Evolutionary conservation across 2,113 vertebrate genomes (phyloP).

Genomic region (Ammodytes marinus): DNA sequence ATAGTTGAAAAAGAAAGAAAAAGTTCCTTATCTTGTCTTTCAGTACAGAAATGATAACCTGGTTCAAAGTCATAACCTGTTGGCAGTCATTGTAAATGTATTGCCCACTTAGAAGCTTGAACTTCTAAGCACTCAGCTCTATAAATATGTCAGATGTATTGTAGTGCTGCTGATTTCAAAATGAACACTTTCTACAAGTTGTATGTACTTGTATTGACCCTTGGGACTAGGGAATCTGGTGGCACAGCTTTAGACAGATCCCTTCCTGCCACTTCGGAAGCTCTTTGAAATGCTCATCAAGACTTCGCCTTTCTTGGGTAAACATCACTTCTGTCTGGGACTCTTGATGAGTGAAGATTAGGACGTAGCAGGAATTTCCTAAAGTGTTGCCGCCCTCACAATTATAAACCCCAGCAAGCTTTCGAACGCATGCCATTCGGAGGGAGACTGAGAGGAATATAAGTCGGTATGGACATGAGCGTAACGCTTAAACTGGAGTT

Average conservation of each 20-base stretch:
- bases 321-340: conserved; percentile 57
- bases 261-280: conserved; percentile 74
- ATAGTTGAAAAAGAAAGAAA: not conserved
- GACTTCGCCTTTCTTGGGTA: conserved; percentile 52
- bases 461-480: not conserved
- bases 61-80: not conserved
- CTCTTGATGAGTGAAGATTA: conserved; percentile 67
- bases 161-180: not conserved
- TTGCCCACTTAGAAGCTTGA: not conserved
- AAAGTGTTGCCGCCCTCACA: conserved; percentile 54
- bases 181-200: not conserved
- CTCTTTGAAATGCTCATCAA: conserved; percentile 69
- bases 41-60: not conserved
- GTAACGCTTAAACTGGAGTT: not conserved
- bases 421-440: conserved; percentile 2
- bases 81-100: not conserved
- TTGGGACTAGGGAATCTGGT: conserved; percentile 12
- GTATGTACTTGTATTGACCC: not conserved
- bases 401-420: not conserved
- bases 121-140: not conserved
- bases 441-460: not conserved
- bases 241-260: conserved; percentile 1
- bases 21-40: not conserved
- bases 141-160: not conserved
- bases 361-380: conserved; percentile 71